A percentile compares a stretch with the other conserved stretches of the same genome.
Conservation (phyloP, 2,888 invertebrate species). For the Deilephila porcellus region DNA sequence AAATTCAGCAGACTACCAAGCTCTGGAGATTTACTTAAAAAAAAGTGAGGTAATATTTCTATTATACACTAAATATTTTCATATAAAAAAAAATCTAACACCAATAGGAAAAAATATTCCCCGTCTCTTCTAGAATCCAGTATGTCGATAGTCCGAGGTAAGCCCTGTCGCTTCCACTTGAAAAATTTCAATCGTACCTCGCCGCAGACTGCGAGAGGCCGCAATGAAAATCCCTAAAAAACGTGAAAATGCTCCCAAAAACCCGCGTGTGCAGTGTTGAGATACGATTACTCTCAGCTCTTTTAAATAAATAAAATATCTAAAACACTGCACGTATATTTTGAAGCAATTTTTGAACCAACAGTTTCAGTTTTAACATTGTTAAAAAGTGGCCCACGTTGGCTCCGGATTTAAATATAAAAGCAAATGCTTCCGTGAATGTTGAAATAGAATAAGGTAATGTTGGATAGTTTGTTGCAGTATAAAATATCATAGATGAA, state of each 20-base stretch:
- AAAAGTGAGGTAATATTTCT: no score
- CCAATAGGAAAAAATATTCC: no score
- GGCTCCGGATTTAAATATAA: background rate
- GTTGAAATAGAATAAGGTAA: background rate
- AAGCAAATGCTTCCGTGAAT: background rate
- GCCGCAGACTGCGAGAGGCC: conserved; percentile 65
- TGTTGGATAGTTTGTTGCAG: background rate
- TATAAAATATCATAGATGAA: background rate
- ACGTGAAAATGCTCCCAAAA: conserved; percentile 69
- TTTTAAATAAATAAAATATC: background rate
- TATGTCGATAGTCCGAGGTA: conserved; percentile 34
- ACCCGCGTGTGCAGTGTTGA: conserved; percentile 57
- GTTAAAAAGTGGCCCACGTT: background rate
- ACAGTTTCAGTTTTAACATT: background rate
- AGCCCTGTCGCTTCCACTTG: conserved; percentile 81
- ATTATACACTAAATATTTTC: no score
- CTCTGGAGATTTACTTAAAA: no score
- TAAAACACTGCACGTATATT: conserved; percentile 13
- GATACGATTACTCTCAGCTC: conserved; percentile 50
- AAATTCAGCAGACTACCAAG: no score
- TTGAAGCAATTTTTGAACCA: background rate
- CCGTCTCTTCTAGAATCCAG: conserved; percentile 42
- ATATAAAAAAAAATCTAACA: no score
- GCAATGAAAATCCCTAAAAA: conserved; percentile 76
- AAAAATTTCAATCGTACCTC: conserved; percentile 81